Base-by-base conservation (phyloP, 2,888 invertebrate genomes). In the Drosophila incognita region DNA sequence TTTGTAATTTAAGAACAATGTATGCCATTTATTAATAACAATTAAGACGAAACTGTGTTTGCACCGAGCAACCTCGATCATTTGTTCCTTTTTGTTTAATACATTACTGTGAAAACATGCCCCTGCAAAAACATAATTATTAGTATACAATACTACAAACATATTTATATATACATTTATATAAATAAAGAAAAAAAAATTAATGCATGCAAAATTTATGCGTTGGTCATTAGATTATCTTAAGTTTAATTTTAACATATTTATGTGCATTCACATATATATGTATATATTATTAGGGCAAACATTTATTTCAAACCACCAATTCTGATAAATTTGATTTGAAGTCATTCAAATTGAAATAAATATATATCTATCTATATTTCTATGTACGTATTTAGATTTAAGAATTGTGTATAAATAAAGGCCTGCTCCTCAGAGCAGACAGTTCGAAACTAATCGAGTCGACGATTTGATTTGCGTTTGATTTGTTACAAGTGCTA, bases 1-100 rank as follows among this genome's bases (percentile, higher is more conserved):
- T 61, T 74, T 69, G 27, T 48, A 52, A 56, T 57, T 48, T 64
- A 57, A 46, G 24, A 70, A 52, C 51, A 70, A 58, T 46, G 46
- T 27, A 38, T 51, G 21, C 33, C 38, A 60, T 27, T 27, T 48
- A 62, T 31, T 48, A 8, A 51, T 46, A 49, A n/a, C 18, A 31
- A 36, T 56, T 48, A 42, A 2, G 31, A 40, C 40, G 58, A 66
- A 49, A 31, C 21, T 35, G 8, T 5, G 49, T 21, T 31, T 70
- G 52, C 38, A 46, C 52, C 27, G 11, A 29, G 70, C 54, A 51
- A 40, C 51, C 38, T 15, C 31, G 18, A 70, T 31, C 29, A 48
- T n/a, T 48, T 35, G 46, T 58, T 36, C 15, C 38, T 52, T 42
- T 3, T 29, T 7, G 40, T 18, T 49, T 38, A 53, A 56, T 40